Percentiles rank a stretch among this genome's conserved stretches.
These are phyloP conservation scores for Suillia variegata DNA, from an alignment of 2,888 invertebrate genomes.

Conservation along the genomic window DNA sequence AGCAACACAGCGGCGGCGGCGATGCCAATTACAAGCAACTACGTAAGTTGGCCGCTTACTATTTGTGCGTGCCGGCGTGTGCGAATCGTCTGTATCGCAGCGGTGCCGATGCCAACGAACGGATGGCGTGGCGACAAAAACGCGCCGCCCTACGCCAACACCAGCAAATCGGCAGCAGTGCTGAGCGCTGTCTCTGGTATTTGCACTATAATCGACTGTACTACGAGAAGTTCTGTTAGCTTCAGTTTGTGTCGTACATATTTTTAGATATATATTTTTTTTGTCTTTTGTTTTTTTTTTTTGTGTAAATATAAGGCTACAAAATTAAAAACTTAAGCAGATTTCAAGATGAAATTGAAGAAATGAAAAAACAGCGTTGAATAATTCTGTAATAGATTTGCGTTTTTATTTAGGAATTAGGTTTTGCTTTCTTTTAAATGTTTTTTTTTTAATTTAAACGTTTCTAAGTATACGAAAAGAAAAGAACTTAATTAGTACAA, in stretches of 20 bases:
- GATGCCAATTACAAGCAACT: slow-evolving; percentile 38
- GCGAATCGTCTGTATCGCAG: slow-evolving; percentile 27
- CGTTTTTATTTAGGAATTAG: too few relatives aligned
- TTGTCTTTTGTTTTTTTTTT: too few relatives aligned
- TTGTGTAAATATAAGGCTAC: too few relatives aligned
- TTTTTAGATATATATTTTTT: too few relatives aligned
- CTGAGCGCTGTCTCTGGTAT: slow-evolving; percentile 26
- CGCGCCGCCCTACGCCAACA: slow-evolving; percentile 20
- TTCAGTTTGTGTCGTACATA: not conserved
- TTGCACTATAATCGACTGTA: slow-evolving; percentile 27
- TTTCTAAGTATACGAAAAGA: too few relatives aligned
- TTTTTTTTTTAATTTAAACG: too few relatives aligned
- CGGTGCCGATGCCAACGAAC: slow-evolving; percentile 8
- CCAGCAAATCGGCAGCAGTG: not conserved
- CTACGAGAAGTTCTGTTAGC: slow-evolving; percentile 16
- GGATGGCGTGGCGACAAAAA: slow-evolving; percentile 14
- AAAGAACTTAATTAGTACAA: too few relatives aligned
- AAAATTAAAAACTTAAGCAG: too few relatives aligned
- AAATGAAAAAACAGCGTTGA: too few relatives aligned
- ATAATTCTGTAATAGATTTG: too few relatives aligned
- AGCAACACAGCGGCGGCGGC: slow-evolving; percentile 35
- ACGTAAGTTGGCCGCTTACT: slow-evolving; percentile 39
- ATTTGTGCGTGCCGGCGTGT: slow-evolving; percentile 43
- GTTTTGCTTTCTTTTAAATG: too few relatives aligned
- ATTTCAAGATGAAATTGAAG: too few relatives aligned